These are phyloP conservation scores for Dryoscopus gambensis DNA, from an alignment of 2,113 vertebrate species.

Conservation along the genomic window DNA sequence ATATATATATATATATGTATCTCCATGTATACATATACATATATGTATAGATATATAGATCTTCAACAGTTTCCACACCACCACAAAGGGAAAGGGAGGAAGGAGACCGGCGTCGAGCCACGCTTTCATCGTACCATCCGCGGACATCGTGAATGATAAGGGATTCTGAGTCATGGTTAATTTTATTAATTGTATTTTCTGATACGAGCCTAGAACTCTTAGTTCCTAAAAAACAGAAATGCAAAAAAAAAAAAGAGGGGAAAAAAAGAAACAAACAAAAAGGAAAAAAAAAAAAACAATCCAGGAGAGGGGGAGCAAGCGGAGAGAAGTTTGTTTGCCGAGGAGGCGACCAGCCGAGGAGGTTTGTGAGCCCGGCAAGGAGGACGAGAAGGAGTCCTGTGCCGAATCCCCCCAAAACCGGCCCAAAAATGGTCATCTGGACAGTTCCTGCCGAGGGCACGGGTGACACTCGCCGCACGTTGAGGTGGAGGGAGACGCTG, in stretches of 20 bases:
- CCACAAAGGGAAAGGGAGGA: conserved; percentile 12
- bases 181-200: conserved; percentile 80
- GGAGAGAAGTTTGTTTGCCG: background rate
- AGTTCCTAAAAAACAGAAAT: conserved; percentile 68
- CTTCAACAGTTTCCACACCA: conserved; percentile 21
- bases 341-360: background rate
- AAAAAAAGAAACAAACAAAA: no score
- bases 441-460: conserved; percentile 3
- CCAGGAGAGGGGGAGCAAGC: background rate
- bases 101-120: conserved; percentile 20
- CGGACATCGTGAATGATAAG: conserved; percentile 69
- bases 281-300: background rate
- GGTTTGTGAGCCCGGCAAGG: background rate
- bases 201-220: conserved; percentile 72
- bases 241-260: background rate
- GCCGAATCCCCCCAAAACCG: background rate
- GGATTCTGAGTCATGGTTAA: conserved; percentile 74
- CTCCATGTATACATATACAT: background rate
- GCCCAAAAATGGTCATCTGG: conserved; percentile 30
- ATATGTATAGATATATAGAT: conserved; percentile 31
- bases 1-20: background rate
- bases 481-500: conserved; percentile 52
- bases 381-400: background rate
- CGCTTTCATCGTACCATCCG: conserved; percentile 45
- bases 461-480: conserved; percentile 1